A percentile compares a stretch with the other conserved stretches of the same genome.
phyloP scores from a whole-genome alignment of 2,113 vertebrate genomes.

The Oxyruncus cristatus region DNA sequence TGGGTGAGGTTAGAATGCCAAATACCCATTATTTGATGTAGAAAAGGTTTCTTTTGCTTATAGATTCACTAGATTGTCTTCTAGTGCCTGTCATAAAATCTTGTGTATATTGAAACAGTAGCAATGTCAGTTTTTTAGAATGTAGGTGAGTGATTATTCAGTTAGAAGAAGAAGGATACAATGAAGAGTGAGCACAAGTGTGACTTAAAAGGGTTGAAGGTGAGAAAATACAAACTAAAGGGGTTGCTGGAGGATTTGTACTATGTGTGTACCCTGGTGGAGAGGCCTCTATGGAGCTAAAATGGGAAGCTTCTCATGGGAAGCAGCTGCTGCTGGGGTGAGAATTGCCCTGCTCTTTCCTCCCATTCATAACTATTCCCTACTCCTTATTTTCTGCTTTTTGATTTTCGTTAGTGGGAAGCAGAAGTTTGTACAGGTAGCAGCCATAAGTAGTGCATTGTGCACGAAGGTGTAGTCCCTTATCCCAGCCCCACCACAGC shows the following conservation, averaged over 20 bases:
- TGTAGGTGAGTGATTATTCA: accelerated
- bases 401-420: background rate
- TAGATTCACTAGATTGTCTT: background rate
- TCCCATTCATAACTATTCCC: background rate
- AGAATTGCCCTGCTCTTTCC: background rate
- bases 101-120: background rate
- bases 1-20: background rate
- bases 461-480: no score
- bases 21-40: background rate
- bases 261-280: background rate
- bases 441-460: accelerated
- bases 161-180: background rate
- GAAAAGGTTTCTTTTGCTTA: background rate
- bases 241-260: background rate
- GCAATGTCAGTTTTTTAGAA: background rate
- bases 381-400: background rate
- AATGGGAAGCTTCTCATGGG: background rate
- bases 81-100: background rate
- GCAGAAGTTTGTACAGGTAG: background rate
- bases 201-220: background rate
- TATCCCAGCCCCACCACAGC: accelerated
- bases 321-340: background rate
- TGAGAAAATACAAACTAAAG: background rate
- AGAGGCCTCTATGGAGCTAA: background rate
- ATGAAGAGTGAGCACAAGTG: background rate